Percentiles rank a stretch among this genome's conserved stretches.
Conservation (phyloP, 2,113 vertebrate genomes). For the Corythaeola cristata region DNA sequence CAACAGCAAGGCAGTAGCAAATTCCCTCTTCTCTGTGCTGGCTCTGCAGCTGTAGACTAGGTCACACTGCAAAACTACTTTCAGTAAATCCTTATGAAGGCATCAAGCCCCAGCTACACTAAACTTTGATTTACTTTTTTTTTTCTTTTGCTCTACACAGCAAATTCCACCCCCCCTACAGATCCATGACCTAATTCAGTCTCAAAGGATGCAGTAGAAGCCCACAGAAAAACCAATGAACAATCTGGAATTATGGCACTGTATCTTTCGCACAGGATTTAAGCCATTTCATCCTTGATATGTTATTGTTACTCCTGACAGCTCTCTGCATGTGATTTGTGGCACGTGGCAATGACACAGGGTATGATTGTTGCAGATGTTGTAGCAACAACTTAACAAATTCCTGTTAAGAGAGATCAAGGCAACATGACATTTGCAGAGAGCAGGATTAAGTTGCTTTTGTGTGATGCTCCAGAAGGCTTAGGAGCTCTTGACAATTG, state of each 20-base stretch:
- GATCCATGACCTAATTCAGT: conserved; percentile 64
- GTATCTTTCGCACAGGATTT: background rate
- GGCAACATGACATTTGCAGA: conserved; percentile 9
- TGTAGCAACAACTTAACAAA: background rate
- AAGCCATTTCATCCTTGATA: background rate
- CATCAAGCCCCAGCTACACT: background rate
- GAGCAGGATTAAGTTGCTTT: conserved; percentile 47
- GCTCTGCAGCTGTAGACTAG: background rate
- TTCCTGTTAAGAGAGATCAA: background rate
- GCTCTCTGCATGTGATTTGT: background rate
- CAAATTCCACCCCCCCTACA: conserved; percentile 8
- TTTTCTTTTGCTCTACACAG: background rate
- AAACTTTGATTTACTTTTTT: background rate
- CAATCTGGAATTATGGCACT: background rate
- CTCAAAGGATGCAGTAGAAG: background rate
- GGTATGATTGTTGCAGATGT: background rate
- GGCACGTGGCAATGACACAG: background rate
- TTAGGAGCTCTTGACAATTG: conserved; percentile 39
- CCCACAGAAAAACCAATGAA: background rate
- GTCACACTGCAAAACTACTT: background rate
- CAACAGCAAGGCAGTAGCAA: background rate
- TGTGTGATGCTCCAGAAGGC: conserved; percentile 48
- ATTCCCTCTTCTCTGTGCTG: background rate
- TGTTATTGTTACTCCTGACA: background rate
- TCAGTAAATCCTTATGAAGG: background rate